A percentile compares a stretch with the other conserved stretches of the same genome.
These are phyloP conservation scores for Agrilus mali DNA, from an alignment of 2,888 invertebrate species.

Conservation along the genomic window DNA sequence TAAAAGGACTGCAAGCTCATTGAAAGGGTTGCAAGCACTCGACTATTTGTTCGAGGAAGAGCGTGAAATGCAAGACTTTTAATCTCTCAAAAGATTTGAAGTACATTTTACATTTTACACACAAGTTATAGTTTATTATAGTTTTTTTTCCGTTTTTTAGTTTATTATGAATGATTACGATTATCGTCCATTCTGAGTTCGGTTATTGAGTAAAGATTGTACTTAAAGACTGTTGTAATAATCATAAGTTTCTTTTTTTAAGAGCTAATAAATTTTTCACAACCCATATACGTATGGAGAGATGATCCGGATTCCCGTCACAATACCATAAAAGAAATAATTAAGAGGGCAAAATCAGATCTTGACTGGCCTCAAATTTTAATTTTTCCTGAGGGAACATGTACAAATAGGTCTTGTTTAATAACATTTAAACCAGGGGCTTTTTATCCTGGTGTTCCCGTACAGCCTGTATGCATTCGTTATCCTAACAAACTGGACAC, in stretches of 20 bases:
- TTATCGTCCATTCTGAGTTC: too few relatives aligned
- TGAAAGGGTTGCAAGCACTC: too few relatives aligned
- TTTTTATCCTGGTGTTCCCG: conserved; percentile 89
- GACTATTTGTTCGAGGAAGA: too few relatives aligned
- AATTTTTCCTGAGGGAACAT: conserved; percentile 94
- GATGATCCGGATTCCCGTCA: conserved; percentile 88
- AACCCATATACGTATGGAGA: conserved; percentile 88
- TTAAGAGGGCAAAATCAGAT: conserved; percentile 67
- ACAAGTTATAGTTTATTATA: too few relatives aligned
- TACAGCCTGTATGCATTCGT: conserved; percentile 85
- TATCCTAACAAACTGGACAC: conserved; percentile 85
- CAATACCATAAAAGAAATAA: conserved; percentile 81
- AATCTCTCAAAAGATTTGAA: too few relatives aligned
- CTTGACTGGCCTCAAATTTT: conserved; percentile 88
- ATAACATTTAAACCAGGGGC: conserved; percentile 87
- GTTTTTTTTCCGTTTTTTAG: too few relatives aligned
- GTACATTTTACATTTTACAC: too few relatives aligned
- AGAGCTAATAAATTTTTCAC: conserved; percentile 87
- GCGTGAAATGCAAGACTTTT: too few relatives aligned
- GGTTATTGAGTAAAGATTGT: too few relatives aligned
- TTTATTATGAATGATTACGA: too few relatives aligned
- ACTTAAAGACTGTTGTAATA: not conserved
- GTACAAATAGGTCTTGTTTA: conserved; percentile 84
- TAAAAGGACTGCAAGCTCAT: too few relatives aligned
- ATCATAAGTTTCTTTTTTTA: conserved; percentile 20